Evolutionary conservation across 2,113 vertebrate species (phyloP), one percentile per base, ranked within the genome.

Genomic region (Thinocorus orbignyianus): DNA sequence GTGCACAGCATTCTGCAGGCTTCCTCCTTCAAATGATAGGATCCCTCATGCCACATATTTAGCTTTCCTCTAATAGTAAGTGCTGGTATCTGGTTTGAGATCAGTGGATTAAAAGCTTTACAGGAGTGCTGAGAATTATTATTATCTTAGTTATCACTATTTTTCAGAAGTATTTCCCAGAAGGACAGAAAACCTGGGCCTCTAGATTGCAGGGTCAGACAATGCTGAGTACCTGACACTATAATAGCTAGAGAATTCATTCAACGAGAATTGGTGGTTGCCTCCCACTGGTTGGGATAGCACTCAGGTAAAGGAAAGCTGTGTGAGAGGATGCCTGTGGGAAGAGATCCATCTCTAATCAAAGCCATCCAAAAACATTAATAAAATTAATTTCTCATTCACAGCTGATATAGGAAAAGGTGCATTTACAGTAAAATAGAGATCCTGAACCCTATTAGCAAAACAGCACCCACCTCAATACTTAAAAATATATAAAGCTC

Each of bases 61-160:
- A 78, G 55, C 69, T 88, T 87, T 81, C 61, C 61, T 86, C 77
- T n/a, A 57, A 73, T 37, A 92, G 55, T 88, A 92, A 95, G 65
- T 91, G 80, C 83, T 1, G 2, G 41, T 93, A 93, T 96, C 96
- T 85, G 65, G 31, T 94, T 46, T 86, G 86, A 93, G 77, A 96
- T 95, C 93, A 72, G 49, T 87, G 93, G 93, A 96, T 97, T 96
- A 95, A 96, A 95, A 96, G 90, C 95, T 93, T 96, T 94, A 79
- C n/a, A 76, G 77, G 54, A 94, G 91, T 92, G 70, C 81, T 94
- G 70, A 94, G 86, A 88, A 92, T 94, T 92, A 96, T 95, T 96
- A 95, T 94, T 81, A 95, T 96, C 93, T 95, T 92, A 95, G 92
- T 95, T 96, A 96, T 97, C 94, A 55, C 86, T 81, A 33, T 92